Conservation (phyloP, 2,888 invertebrate genomes). For the Cerastoderma edule region DNA sequence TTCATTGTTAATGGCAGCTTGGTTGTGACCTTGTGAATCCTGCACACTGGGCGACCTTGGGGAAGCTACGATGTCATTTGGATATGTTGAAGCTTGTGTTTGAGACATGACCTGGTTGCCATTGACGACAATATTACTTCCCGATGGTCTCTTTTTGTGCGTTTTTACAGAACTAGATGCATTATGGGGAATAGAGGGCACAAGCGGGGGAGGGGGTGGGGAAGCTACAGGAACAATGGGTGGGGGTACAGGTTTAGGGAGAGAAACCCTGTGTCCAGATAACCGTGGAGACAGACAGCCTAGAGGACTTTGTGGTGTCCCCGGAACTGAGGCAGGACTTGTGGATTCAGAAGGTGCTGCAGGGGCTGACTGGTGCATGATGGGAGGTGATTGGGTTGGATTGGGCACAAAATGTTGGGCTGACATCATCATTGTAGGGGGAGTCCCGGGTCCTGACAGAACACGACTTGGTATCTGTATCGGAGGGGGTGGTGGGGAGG, state of each 20-base stretch:
- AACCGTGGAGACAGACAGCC: constrained; percentile 54
- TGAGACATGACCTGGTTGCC: constrained; percentile 52
- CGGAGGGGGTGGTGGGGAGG: constrained; percentile 29
- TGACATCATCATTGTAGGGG: constrained; percentile 48
- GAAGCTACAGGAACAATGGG: constrained; percentile 42
- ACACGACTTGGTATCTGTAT: constrained; percentile 7
- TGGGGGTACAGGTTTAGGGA: constrained; percentile 55
- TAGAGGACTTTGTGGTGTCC: constrained; percentile 39
- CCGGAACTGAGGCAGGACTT: constrained; percentile 36
- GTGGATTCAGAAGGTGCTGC: constrained; percentile 26
- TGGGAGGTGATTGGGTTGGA: constrained; percentile 41
- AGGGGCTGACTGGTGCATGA: constrained; percentile 39
- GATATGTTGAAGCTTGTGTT: constrained; percentile 38
- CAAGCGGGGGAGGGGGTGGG: constrained; percentile 47
- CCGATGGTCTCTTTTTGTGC: constrained; percentile 56
- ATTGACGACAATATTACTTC: constrained; percentile 55
- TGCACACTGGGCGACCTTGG: constrained; percentile 33
- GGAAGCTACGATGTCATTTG: constrained; percentile 32
- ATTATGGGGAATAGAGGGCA: constrained; percentile 54
- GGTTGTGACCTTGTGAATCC: constrained; percentile 25
- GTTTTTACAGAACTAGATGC: constrained; percentile 37
- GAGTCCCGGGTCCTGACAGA: constrained; percentile 23
- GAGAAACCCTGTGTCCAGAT: constrained; percentile 44
- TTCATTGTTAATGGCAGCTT: constrained; percentile 37
- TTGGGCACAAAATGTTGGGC: constrained; percentile 24